Evolutionary conservation across 2,797 vertebrate genomes (phyloP), one percentile per base, ranked within the genome.

Genomic region (Clarias laeviceps): DNA sequence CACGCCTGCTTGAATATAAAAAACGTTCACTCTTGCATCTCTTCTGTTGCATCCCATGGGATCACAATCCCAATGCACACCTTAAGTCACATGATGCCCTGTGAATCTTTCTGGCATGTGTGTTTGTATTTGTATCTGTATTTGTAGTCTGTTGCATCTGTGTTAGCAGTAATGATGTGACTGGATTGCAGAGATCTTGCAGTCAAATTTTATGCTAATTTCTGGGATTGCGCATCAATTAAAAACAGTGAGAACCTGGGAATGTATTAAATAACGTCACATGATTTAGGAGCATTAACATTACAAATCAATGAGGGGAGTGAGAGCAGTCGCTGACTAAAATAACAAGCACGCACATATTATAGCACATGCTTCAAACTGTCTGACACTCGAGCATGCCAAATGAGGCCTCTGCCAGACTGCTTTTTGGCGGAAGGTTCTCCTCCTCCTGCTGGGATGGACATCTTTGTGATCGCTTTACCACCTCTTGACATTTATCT

Each of bases 401-500:
- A 86, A 40, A 37, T 78, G n/a, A 37, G 40, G 22, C 29, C 34
- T 78, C 77, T 86, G 85, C 59, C 32, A 22, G 66, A 74, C 32
- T 57, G 54, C 29, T 61, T 77, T 84, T 65, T 66, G 77, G 82
- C 80, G 61, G 20, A 68, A 54, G 78, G 85, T 84, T 17, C 50
- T 79, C 15, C 45, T 79, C 66, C 73, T 56, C 64, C 66, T 82
- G 56, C 77, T 80, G 80, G 83, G 85, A 37, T 81, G 66, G 79
- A 62, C 82, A 79, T 72, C 24, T 56, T 86, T 84, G 29, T 82
- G 59, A 87, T 86, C 82, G 85, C 57, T 54, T 88, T 82, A 82
- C 82, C 84, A 61, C 82, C 85, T 84, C 34, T 84, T 89, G 86
- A 80, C 85, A 88, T 88, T 88, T 88, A 69, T 88, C 82, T 85